Evolutionary conservation across 2,888 invertebrate genomes (phyloP), one percentile per base, ranked within the genome.

Genomic region (Resseliella maxima): DNA sequence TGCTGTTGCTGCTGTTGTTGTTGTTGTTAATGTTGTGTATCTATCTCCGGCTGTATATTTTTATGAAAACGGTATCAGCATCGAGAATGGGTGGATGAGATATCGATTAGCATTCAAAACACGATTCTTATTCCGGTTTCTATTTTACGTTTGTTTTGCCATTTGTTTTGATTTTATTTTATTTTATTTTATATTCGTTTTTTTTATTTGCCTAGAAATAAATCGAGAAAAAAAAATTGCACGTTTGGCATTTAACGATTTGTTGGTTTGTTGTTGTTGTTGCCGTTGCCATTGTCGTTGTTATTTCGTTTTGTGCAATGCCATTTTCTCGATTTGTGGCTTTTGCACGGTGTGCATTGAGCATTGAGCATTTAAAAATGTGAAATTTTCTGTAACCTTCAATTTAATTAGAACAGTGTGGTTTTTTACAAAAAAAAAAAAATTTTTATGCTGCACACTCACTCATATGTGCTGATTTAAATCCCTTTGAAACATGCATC

Each of bases 121-220:
- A 72, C 72, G 72, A 72, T 12, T 59, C 59, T 59, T 59, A 59
- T 72, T 72, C 72, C n/a, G 72, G 72, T 18, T 35, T 72, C 72
- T 5, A 31, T 72, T 72, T 72, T 72, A 72, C 72, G 72, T 72
- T 31, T 72, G 72, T 72, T 72, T 18, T 31, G 72, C 72, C 72
- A 72, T 72, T 72, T 72, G 72, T 72, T 72, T 72, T 72, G 72
- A 72, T 72, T 72, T 72, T 72, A 31, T 31, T 59, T 72, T 72
- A 31, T 72, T 31, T 18, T 15, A 10, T n/a, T 59, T 5, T 59
- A 27, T 50, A 50, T 50, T 6, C n/a, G n/a, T 27, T 24, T 59
- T 72, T 72, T 72, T 31, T 72, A 72, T 72, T 72, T 72, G 72
- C 72, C 72, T 35, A 72, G 72, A 31, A 72, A 72, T 72, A 72